These are phyloP conservation scores for Leptinotarsa undecemlineata DNA, from an alignment of 1,140 invertebrate species.

Conservation along the genomic window DNA sequence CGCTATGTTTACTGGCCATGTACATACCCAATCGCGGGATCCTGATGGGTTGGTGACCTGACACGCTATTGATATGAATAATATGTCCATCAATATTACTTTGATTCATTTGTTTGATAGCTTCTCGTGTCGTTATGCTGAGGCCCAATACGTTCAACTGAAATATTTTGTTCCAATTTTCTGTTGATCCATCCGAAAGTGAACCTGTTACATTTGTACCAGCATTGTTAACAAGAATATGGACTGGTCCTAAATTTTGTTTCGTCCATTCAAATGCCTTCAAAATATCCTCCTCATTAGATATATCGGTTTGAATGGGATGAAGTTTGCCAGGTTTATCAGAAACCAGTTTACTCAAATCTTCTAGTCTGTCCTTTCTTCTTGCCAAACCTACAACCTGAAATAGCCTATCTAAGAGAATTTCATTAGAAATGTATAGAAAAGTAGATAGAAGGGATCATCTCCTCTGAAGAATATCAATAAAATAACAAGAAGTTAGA, in stretches of 20 bases:
- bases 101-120: conserved; percentile 52
- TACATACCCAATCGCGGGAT: conserved; percentile 52
- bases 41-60: conserved; percentile 39
- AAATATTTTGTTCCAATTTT: conserved; percentile 26
- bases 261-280: conserved; percentile 65
- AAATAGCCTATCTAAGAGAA: not conserved
- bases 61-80: conserved; percentile 43
- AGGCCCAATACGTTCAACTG: conserved; percentile 52
- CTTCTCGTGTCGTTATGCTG: conserved; percentile 44
- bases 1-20: conserved; percentile 61
- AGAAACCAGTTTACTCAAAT: conserved; percentile 20
- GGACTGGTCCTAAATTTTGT: conserved; percentile 62
- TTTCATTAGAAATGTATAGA: too few species aligned
- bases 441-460: too few species aligned
- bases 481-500: too few species aligned
- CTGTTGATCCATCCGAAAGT: conserved; percentile 23
- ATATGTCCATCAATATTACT: conserved; percentile 30
- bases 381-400: conserved; percentile 39
- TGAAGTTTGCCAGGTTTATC: conserved; percentile 32
- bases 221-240: conserved; percentile 72
- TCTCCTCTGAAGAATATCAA: too few species aligned
- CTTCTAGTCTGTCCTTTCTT: conserved; percentile 35
- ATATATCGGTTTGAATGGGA: conserved; percentile 48
- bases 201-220: conserved; percentile 49
- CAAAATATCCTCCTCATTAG: conserved; percentile 63